Conservation (phyloP, 2,888 invertebrate species). For the Omphaloscelis lunosa region DNA sequence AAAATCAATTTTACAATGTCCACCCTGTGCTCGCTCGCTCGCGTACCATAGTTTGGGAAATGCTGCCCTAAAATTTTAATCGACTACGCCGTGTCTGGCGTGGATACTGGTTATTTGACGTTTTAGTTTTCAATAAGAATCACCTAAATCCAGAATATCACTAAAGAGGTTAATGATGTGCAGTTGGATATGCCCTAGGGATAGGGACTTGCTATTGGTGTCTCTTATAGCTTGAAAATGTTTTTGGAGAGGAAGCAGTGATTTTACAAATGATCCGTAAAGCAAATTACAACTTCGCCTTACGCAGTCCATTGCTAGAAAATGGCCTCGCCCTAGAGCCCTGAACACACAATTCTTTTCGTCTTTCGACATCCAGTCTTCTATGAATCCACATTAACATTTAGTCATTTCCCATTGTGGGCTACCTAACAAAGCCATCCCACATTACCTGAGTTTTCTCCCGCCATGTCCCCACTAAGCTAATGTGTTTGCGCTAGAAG, state of each 20-base stretch:
- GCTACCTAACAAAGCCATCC: conserved; percentile 27
- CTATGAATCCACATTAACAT: conserved; percentile 14
- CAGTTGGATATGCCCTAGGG: background rate
- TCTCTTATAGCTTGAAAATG: background rate
- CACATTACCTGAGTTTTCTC: conserved; percentile 37
- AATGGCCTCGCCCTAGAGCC: too few species aligned
- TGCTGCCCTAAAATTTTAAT: conserved; percentile 23
- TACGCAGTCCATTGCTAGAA: background rate
- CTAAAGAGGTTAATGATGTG: too few species aligned
- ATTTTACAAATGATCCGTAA: background rate
- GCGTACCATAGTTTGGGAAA: too few species aligned
- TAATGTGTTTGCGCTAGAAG: conserved; percentile 57
- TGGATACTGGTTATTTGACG: conserved; percentile 3
- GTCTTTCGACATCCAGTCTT: background rate
- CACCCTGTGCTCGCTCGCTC: too few species aligned
- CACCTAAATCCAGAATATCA: background rate
- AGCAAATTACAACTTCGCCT: background rate
- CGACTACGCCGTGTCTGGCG: background rate
- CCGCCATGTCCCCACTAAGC: conserved; percentile 22
- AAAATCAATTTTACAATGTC: too few species aligned
- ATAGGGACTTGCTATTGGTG: background rate
- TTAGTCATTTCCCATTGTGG: background rate
- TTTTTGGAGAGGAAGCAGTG: background rate
- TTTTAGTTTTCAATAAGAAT: background rate
- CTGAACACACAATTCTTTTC: too few species aligned